Base-by-base conservation (phyloP, 2,797 vertebrate genomes). In the Jordanella pulchra region DNA sequence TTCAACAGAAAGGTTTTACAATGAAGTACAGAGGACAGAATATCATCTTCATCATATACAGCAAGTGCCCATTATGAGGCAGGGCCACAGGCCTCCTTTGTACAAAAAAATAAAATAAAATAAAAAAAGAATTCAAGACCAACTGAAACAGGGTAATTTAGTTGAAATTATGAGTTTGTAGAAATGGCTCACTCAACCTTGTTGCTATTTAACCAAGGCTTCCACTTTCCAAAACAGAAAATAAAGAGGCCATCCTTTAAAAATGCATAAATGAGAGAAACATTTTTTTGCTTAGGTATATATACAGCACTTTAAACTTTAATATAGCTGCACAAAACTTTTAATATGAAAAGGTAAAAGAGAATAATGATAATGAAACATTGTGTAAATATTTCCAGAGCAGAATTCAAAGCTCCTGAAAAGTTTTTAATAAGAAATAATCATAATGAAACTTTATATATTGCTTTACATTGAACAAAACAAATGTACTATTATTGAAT, bases 161-260 rank as follows among this genome's bases (percentile, higher is more conserved):
- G 61, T 65, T 67, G 15, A 48, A 66, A 79, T 67, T 53, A 17
- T 42, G 54, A 23, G 14, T 56, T 78, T 72, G 25, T 55, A 64
- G 47, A 71, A 63, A 79, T 18, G 39, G 27, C 21, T 47, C 56
- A 54, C 13, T 68, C 32, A 63, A 61, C 39, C 66, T 75, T 53
- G 39, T 32, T 7, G 56, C 58, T 32, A 56, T 51, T 61, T 10
- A 21, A 71, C 71, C 84, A 82, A 80, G 76, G 79, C 65, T 73
- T 67, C 65, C 30, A 45, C 32, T 18, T 67, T 48, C 13, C 23
- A 25, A n/a, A 54, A 30, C 17, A 71, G 14, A 27, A 73, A 27
- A 42, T 63, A 45, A 45, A 75, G 2, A 67, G 48, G 44, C 30
- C 12, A 28, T 21, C 9, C 25, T 67, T 58, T 35, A n/a, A 69